Evolutionary conservation across 2,113 vertebrate genomes (phyloP).

Genomic region (Hepsetus odoe): DNA sequence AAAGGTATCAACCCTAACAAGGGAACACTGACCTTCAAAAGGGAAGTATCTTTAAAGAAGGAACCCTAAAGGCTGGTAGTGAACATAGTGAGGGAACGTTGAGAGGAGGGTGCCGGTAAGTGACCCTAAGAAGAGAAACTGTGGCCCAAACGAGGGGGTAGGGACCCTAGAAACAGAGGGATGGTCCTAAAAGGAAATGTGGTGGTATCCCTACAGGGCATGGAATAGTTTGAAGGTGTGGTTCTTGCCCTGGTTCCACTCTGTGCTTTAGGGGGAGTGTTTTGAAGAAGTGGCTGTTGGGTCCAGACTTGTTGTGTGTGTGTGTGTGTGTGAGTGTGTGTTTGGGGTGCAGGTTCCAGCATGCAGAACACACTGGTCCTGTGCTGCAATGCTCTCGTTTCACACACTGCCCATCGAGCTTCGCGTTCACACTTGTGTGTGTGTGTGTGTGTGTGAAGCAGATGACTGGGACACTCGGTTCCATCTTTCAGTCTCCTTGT

Average conservation of each 20-base stretch:
- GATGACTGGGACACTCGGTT: slow-evolving; percentile 71
- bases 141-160: too few species aligned
- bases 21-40: too few species aligned
- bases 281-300: neutral
- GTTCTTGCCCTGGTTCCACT: too few species aligned
- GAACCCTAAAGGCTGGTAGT: too few species aligned
- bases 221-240: neutral
- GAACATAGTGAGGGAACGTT: too few species aligned
- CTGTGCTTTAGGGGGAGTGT: neutral
- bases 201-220: neutral
- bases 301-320: neutral
- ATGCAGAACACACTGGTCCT: neutral
- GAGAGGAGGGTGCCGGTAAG: too few species aligned
- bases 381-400: slow-evolving; percentile 4
- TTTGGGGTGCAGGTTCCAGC: neutral
- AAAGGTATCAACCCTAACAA: too few species aligned
- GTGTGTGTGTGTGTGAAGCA: slow-evolving; percentile 61
- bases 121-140: too few species aligned
- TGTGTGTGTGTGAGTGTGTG: too few species aligned
- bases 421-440: too few species aligned
- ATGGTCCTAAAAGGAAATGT: neutral
- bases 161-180: neutral
- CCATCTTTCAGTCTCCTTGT: slow-evolving; percentile 16
- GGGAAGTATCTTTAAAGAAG: too few species aligned
- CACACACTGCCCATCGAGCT: slow-evolving; percentile 4